Evolutionary conservation across 2,113 vertebrate species (phyloP).

Genomic region (Oreochromis aureus): DNA sequence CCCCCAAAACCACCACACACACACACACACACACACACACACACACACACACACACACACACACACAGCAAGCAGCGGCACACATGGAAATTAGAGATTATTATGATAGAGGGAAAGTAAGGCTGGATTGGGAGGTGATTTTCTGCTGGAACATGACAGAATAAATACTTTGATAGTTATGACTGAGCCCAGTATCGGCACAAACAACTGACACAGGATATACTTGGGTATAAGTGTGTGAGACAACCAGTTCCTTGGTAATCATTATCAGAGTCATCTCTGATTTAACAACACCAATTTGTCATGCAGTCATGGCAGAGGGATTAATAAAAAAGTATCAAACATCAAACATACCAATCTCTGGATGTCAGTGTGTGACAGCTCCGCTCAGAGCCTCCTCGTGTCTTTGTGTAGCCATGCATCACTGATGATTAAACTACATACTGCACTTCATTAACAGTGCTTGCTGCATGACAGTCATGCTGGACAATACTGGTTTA

Average conservation of each 20-base stretch:
- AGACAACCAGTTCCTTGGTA: constrained; percentile 45
- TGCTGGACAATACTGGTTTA: neutral
- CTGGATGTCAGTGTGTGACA: neutral
- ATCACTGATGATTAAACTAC: neutral
- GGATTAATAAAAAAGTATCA: constrained; percentile 37
- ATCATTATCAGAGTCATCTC: constrained; percentile 37
- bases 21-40: neutral
- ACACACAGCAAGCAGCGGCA: neutral
- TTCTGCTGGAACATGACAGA: constrained; percentile 53
- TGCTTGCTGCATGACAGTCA: neutral
- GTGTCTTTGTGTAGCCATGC: neutral
- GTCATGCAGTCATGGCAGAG: neutral
- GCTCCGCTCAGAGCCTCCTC: neutral
- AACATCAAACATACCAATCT: neutral
- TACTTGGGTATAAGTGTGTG: constrained; percentile 43
- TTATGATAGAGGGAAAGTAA: constrained; percentile 18
- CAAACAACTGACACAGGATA: constrained; percentile 48
- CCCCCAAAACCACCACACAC: neutral
- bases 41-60: neutral
- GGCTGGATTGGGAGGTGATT: constrained; percentile 29
- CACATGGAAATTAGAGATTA: constrained; percentile 50
- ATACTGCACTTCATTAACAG: neutral
- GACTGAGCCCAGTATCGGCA: constrained; percentile 16
- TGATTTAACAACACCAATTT: constrained; percentile 36
- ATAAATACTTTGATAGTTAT: constrained; percentile 62